phyloP scores from a whole-genome alignment of 2,113 vertebrate species.

The Corythornis vintsioides region DNA sequence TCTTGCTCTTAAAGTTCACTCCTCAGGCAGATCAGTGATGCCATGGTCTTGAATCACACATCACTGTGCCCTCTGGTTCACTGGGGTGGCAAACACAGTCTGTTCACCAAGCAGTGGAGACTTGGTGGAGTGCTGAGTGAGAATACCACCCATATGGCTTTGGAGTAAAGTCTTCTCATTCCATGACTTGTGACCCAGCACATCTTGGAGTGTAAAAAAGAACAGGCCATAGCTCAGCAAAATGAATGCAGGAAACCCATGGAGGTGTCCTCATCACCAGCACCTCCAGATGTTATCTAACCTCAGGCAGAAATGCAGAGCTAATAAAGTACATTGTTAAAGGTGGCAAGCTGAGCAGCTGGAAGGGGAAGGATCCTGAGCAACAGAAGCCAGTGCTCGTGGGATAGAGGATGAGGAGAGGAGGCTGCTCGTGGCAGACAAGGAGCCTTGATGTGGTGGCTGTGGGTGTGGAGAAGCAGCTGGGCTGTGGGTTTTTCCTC shows the following conservation, averaged over 20 bases:
- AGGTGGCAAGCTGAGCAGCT: neutral
- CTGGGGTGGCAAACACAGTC: neutral
- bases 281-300: neutral
- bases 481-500: neutral
- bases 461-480: neutral
- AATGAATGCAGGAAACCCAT: neutral
- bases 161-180: neutral
- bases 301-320: neutral
- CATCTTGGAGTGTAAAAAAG: neutral
- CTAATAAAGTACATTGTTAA: neutral
- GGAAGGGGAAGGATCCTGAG: neutral
- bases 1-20: neutral
- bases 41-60: neutral
- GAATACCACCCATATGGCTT: neutral
- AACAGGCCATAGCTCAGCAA: neutral
- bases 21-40: neutral
- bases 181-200: neutral
- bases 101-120: neutral
- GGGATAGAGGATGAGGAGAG: accelerated
- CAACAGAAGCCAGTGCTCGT: neutral
- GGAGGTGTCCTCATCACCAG: accelerated
- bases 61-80: neutral
- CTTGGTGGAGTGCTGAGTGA: neutral
- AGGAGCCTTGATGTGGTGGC: neutral
- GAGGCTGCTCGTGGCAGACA: neutral